These are phyloP conservation scores for Piezodorus guildinii DNA, from an alignment of 1,140 invertebrate species.

Conservation along the genomic window DNA sequence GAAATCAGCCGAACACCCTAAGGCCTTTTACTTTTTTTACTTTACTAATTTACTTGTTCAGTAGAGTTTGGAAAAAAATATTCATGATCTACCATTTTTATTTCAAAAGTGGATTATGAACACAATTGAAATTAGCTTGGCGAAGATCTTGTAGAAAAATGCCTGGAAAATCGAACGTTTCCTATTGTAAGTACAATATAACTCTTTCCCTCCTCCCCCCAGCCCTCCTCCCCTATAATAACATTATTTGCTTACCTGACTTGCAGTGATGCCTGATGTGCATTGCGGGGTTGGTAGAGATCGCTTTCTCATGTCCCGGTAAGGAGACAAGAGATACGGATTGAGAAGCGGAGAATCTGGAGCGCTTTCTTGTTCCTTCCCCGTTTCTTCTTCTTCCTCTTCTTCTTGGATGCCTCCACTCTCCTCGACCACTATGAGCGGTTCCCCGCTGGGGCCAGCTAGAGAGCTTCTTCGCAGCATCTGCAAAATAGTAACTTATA, in stretches of 20 bases:
- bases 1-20: no score
- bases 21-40: no score
- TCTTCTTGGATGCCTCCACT: slow-evolving; percentile 50
- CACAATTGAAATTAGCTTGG: no score
- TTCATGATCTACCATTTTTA: no score
- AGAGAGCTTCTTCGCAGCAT: slow-evolving; percentile 36
- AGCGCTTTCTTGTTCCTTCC: slow-evolving; percentile 39
- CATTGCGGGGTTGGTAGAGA: slow-evolving; percentile 70
- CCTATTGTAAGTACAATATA: no score
- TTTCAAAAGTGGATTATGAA: no score
- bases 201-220: no score
- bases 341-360: slow-evolving; percentile 57
- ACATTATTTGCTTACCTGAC: slow-evolving; percentile 59
- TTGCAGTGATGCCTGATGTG: slow-evolving; percentile 69
- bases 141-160: no score
- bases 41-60: no score
- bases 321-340: slow-evolving; percentile 66
- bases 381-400: slow-evolving; percentile 39
- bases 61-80: no score
- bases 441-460: slow-evolving; percentile 39
- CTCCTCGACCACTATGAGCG: slow-evolving; percentile 69
- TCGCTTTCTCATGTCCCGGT: slow-evolving; percentile 61
- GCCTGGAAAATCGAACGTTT: no score
- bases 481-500: background rate
- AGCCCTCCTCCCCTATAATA: no score